These are phyloP conservation scores for Theretra japonica DNA, from an alignment of 2,888 invertebrate genomes.

Conservation along the genomic window DNA sequence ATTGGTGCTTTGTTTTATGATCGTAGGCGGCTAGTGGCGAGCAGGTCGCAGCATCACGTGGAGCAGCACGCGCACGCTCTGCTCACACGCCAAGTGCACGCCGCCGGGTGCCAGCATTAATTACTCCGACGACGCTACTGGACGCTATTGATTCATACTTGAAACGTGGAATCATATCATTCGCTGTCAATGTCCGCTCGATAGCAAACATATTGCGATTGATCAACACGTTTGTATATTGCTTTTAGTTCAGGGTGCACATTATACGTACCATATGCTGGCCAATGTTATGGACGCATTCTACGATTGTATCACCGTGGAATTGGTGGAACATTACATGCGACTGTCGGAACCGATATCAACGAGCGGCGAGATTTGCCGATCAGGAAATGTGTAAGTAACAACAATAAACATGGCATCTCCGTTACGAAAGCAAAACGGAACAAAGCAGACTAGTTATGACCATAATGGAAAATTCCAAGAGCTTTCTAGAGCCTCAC, in stretches of 20 bases:
- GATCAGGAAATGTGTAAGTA: slow-evolving; percentile 40
- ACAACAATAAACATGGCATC: slow-evolving; percentile 30
- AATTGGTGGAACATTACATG: neutral
- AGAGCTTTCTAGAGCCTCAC: slow-evolving; percentile 72
- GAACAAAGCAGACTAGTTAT: slow-evolving; percentile 48
- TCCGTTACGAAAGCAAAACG: slow-evolving; percentile 48
- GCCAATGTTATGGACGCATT: neutral
- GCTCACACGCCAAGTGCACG: slow-evolving; percentile 51
- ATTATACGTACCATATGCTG: neutral
- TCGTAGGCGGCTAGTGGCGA: slow-evolving; percentile 35
- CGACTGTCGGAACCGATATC: neutral
- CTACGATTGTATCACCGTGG: too few relatives aligned
- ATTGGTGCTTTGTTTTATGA: slow-evolving; percentile 9
- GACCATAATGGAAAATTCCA: slow-evolving; percentile 64
- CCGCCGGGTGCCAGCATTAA: slow-evolving; percentile 53
- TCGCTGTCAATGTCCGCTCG: slow-evolving; percentile 32
- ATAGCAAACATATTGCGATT: slow-evolving; percentile 20
- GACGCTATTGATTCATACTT: slow-evolving; percentile 43
- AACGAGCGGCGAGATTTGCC: neutral
- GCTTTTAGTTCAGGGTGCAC: neutral
- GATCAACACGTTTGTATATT: slow-evolving; percentile 20
- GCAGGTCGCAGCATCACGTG: slow-evolving; percentile 52
- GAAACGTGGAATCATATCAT: slow-evolving; percentile 39
- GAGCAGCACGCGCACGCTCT: slow-evolving; percentile 47
- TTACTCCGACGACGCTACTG: slow-evolving; percentile 48